Percentiles rank a stretch among this genome's conserved stretches.
Evolutionary conservation across 2,888 invertebrate species (phyloP).

Genomic region (Hemistola chrysoprasaria): DNA sequence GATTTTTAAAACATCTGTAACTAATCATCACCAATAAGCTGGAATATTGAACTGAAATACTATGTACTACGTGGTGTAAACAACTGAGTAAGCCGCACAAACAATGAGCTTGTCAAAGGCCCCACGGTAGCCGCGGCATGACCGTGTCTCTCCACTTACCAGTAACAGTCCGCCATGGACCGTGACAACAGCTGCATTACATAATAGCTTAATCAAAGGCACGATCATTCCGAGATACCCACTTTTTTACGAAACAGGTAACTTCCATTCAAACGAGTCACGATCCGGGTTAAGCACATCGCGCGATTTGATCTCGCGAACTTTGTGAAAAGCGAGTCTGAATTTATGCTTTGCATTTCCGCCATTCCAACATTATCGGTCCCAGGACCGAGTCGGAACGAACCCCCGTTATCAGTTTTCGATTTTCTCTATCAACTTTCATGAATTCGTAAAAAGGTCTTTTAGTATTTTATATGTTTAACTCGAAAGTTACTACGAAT

Average conservation of each 20-base stretch:
- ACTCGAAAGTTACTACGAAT: slow-evolving; percentile 15
- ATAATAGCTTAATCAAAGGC: slow-evolving; percentile 35
- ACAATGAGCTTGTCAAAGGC: slow-evolving; percentile 26
- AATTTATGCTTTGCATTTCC: slow-evolving; percentile 31
- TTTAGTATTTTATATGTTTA: slow-evolving; percentile 12
- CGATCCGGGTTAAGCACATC: slow-evolving; percentile 33
- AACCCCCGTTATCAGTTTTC: slow-evolving; percentile 26
- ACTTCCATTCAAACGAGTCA: slow-evolving; percentile 32
- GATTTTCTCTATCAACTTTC: slow-evolving; percentile 26
- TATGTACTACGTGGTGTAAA: too few species aligned
- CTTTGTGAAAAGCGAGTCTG: slow-evolving; percentile 27
- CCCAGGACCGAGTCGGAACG: slow-evolving; percentile 18
- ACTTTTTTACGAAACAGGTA: slow-evolving; percentile 31
- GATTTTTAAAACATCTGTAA: too few species aligned
- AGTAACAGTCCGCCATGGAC: too few species aligned
- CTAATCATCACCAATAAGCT: too few species aligned
- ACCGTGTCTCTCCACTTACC: too few species aligned
- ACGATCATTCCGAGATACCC: slow-evolving; percentile 20
- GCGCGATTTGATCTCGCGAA: slow-evolving; percentile 25
- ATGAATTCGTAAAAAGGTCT: slow-evolving; percentile 16
- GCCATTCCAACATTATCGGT: slow-evolving; percentile 26
- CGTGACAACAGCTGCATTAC: slow-evolving; percentile 35
- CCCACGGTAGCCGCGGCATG: too few species aligned
- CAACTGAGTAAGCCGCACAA: slow-evolving; percentile 17
- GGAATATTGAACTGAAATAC: too few species aligned